These are phyloP conservation scores for Urophycis tenuis DNA, from an alignment of 2,797 vertebrate genomes.

Conservation along the genomic window DNA sequence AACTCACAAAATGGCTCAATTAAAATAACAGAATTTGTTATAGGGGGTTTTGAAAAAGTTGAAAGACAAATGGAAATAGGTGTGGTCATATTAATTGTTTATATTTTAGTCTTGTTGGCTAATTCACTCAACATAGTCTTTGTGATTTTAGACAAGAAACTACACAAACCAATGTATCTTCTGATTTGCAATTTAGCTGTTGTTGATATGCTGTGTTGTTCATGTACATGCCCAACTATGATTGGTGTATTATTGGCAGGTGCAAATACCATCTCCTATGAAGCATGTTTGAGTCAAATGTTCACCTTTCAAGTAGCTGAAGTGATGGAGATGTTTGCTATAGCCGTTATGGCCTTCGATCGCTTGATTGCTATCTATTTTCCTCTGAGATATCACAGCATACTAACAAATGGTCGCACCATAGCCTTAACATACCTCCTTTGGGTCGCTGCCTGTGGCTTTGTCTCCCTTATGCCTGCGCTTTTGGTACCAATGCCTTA, in stretches of 20 bases:
- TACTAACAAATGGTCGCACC: conserved; percentile 21
- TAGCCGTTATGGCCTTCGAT: conserved; percentile 32
- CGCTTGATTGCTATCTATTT: conserved; percentile 18
- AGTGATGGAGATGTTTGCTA: conserved; percentile 26
- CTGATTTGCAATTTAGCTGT: conserved; percentile 55
- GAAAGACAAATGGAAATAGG: conserved; percentile 16
- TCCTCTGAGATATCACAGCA: conserved; percentile 29
- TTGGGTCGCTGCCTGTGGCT: conserved; percentile 7
- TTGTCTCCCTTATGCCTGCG: conserved; percentile 11
- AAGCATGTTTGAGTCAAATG: conserved; percentile 16
- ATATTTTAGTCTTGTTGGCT: background rate
- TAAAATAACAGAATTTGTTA: conserved; percentile 21
- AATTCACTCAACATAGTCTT: conserved; percentile 40
- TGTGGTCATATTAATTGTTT: conserved; percentile 13
- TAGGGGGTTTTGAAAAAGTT: conserved; percentile 25
- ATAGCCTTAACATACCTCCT: background rate
- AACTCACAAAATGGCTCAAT: conserved; percentile 25
- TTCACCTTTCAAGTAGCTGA: background rate
- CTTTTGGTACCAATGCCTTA: conserved; percentile 16
- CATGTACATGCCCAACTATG: conserved; percentile 38
- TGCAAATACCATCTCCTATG: conserved; percentile 21
- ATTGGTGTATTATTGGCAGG: conserved; percentile 27
- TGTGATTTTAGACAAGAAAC: conserved; percentile 44
- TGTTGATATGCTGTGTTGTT: conserved; percentile 48
- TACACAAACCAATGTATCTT: conserved; percentile 61